phyloP scores from a whole-genome alignment of 2,888 invertebrate species.

The Augochlorella aurata region DNA sequence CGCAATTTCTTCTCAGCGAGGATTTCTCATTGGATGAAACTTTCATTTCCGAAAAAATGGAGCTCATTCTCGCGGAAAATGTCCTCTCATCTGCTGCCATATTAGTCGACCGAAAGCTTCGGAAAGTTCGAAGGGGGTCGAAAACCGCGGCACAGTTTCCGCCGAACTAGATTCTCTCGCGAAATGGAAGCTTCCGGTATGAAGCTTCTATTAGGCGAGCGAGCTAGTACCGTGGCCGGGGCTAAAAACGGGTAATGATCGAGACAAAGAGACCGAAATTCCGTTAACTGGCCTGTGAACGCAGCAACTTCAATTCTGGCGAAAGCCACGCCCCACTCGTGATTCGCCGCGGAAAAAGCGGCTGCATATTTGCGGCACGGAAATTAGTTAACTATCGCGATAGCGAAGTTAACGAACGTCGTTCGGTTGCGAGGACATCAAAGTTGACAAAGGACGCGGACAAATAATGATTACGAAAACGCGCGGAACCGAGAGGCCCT shows the following conservation, averaged over 20 bases:
- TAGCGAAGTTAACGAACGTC: no score
- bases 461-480: not conserved
- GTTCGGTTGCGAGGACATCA: no score
- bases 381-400: no score
- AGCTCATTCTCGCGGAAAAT: no score
- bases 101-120: no score
- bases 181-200: not conserved
- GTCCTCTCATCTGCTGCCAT: no score
- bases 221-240: not conserved
- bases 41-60: no score
- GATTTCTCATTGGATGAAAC: no score
- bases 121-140: not conserved
- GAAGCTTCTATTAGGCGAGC: not conserved
- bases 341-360: no score
- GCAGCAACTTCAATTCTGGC: not conserved
- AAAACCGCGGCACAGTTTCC: conserved; percentile 1
- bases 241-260: not conserved
- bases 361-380: no score
- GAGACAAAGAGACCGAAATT: not conserved
- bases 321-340: no score
- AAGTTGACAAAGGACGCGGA: not conserved
- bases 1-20: no score
- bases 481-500: not conserved
- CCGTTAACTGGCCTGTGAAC: not conserved
- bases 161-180: not conserved